phyloP scores from a whole-genome alignment of 2,113 vertebrate species.

The Lycaon pictus region DNA sequence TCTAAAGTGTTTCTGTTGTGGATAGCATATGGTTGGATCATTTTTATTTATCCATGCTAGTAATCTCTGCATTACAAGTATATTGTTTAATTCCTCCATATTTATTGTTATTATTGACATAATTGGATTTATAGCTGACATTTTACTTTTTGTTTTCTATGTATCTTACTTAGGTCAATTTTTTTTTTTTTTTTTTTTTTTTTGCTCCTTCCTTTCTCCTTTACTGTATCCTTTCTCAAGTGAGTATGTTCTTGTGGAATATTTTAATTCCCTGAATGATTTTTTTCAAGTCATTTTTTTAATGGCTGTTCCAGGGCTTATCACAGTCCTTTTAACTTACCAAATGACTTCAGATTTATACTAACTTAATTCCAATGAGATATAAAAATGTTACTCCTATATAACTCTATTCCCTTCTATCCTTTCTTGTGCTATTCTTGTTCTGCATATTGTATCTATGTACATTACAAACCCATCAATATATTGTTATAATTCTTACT shows the following conservation, averaged over 20 bases:
- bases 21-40: neutral
- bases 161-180: neutral
- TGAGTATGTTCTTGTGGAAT: neutral
- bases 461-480: neutral
- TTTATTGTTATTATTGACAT: neutral
- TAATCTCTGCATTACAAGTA: neutral
- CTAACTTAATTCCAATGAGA: neutral
- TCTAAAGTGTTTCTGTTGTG: neutral
- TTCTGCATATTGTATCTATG: neutral
- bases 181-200: neutral
- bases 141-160: slow-evolving; percentile 24
- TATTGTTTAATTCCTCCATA: slow-evolving; percentile 2
- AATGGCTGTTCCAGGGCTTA: neutral
- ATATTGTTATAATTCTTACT: neutral
- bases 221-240: slow-evolving; percentile 5
- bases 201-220: neutral
- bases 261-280: neutral
- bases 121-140: neutral
- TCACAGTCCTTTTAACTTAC: neutral
- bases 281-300: slow-evolving; percentile 28
- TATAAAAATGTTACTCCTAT: neutral
- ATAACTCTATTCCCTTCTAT: neutral
- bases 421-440: neutral
- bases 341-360: neutral
- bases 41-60: neutral